Base-by-base conservation (phyloP, 2,888 invertebrate genomes). In the Sesamia inferens region DNA sequence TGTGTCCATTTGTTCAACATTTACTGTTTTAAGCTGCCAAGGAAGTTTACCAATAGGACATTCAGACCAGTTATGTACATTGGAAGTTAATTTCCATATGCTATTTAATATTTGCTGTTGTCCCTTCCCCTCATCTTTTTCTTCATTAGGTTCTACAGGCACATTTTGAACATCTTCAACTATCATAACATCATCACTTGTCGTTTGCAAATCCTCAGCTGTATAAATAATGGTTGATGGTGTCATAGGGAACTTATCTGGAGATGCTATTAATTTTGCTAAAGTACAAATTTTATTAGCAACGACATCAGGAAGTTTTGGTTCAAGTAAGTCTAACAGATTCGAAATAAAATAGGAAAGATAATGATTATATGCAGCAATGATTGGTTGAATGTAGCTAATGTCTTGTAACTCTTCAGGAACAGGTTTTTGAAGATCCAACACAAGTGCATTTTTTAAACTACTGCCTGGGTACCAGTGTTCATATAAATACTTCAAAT, bases 31-130 rank as follows among this genome's bases (percentile, higher is more conserved):
- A 31, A 47, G 73, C 80, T 96, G 94, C 95, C 95, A 96, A 14
- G 97, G 97, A 44, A 97, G 79, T 76, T 93, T 84, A 31, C 97
- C 97, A 85, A 97, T 93, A 19, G 97, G 96, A 86, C 94, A 96
- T 58, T 82, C 82, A 44, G 90, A 85, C 97, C 97, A 97, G 73
- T 92, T 87, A 70, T 88, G 80, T 64, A 87, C 89, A 85, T 75
- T 76, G 75, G 93, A 83, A 78, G 93, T 89, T 71, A 92, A 81
- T 85, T 90, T 91, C 95, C 95, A 96, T 85, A 94, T 88, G n/a
- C 92, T 89, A 82, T 68, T 84, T 55, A 76, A 59, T 19, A 76
- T 74, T 74, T 74, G 68, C n/a, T 79, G 77, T 62, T 78, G 75
- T 68, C 48, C 64, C 39, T 67, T 67, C 0, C 13, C 31, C 13